Base-by-base conservation (phyloP, 2,113 vertebrate species). In the Galeopterus variegatus region DNA sequence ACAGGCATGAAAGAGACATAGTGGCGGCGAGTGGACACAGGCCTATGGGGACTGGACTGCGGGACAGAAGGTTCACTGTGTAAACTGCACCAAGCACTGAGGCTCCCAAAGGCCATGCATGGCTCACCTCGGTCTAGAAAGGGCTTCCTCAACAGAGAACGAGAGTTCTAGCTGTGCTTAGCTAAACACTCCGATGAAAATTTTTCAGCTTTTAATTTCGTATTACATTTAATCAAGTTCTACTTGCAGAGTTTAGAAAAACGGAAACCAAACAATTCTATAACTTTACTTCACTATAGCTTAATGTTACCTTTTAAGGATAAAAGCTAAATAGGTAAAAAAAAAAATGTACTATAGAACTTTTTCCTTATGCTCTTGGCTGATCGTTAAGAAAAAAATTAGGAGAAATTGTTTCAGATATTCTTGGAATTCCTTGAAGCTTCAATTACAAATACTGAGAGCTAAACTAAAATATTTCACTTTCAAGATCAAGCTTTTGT, bases 401-500 rank as follows among this genome's bases (percentile, higher is more conserved):
- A n/a, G 1, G 23, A 90, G 73, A 52, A 73, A 52, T 11, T 13
- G 17, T 67, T 64, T 84, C 50, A 69, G 36, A 21, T 17, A 62
- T 12, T 45, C 72, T 86, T 65, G 54, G 56, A n/a, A 75, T 70
- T 90, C 89, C n/a, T 4, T 26, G 19, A 92, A 17, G 48, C 31
- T 45, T 62, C 50, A 31, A 73, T 17, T 26, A 60, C 45, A 93
- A 85, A 77, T 14, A 73, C 8, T 18, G 23, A 48, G 88, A 26
- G 77, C 14, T 56, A 26, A 87, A 56, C 52, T 58, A 36, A n/a
- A 77, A n/a, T 5, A 41, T n/a, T 77, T 45, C 56, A 41, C 21
- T 80, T 48, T 77, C 62, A 41, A 92, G 45, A 56, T 80, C 50
- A 82, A 70, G 12, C 28, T 91, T 86, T 85, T 56, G 67, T 65